Conservation (phyloP, 2,797 vertebrate species). For the Catostomus latipinnis region DNA sequence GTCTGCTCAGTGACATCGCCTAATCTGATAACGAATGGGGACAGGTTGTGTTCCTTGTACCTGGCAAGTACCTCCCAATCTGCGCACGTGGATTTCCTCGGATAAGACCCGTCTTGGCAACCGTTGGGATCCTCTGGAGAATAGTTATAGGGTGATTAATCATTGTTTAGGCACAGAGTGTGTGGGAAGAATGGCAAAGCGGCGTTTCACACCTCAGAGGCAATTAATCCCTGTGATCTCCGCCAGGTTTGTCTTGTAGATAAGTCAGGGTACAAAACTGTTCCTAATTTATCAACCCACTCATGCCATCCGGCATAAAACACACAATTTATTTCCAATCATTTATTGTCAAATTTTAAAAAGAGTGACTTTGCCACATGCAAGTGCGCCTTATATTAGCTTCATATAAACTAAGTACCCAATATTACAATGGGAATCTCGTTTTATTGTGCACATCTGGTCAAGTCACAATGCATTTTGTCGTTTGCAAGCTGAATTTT, state of each 20-base stretch:
- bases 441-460: slow-evolving; percentile 99
- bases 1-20: slow-evolving; percentile 91
- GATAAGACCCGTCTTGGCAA: slow-evolving; percentile 99
- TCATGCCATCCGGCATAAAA: slow-evolving; percentile 99
- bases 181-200: slow-evolving; percentile 96
- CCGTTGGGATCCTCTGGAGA: slow-evolving; percentile 94
- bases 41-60: slow-evolving; percentile 91
- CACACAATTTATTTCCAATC: slow-evolving; percentile 99
- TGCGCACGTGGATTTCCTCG: slow-evolving; percentile 91
- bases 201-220: slow-evolving; percentile 99
- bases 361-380: slow-evolving; percentile 99
- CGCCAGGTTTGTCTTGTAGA: slow-evolving; percentile 99
- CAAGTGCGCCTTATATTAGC: slow-evolving; percentile 97
- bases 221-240: slow-evolving; percentile 99
- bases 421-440: slow-evolving; percentile 99
- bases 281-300: slow-evolving; percentile 99
- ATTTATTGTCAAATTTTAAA: slow-evolving; percentile 99
- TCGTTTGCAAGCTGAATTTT: slow-evolving; percentile 99
- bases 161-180: slow-evolving; percentile 99
- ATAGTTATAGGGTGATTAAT: slow-evolving; percentile 99
- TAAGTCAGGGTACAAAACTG: slow-evolving; percentile 99
- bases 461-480: slow-evolving; percentile 99
- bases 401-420: slow-evolving; percentile 99
- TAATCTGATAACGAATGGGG: slow-evolving; percentile 99
- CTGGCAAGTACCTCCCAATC: slow-evolving; percentile 82